Evolutionary conservation across 2,113 vertebrate species (phyloP), one percentile per base, ranked within the genome.

Genomic region (Rhinolophus sinicus): DNA sequence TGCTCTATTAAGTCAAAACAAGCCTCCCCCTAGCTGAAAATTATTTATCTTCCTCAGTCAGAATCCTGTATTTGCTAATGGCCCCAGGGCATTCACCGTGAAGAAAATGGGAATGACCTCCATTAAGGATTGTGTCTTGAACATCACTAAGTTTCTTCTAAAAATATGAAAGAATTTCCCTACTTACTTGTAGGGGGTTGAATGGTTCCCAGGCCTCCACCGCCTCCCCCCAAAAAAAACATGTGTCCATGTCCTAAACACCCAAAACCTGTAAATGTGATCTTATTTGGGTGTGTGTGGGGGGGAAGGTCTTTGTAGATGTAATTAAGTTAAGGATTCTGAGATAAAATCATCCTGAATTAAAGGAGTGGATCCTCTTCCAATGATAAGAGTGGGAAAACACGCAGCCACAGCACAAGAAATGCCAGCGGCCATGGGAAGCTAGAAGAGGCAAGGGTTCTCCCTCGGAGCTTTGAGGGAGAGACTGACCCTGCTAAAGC

Each of bases 1-100:
- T 96, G 52, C 50, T 81, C 33, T 67, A 82, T 77, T 96, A 83
- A 92, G 14, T 95, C 67, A 82, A 90, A 97, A 90, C 56, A 81
- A 80, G 28, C 24, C 6, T 93, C 44, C 72, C 44, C 8, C 2
- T 88, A 35, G 47, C 5, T 83, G 8, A 96, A 56, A 90, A 30
- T 62, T 18, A 65, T 84, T 87, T 81, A 3, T 82, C 1, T 82
- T 21, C 15, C 54, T 73, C 52, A 24, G 2, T 77, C 8, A 33
- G 14, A 85, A 50, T 90, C 28, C 26, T 81, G 22, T 80, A 40
- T 88, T 22, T 84, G 38, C 84, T 21, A 76, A 18, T 44, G 22
- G 26, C 18, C 52, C 8, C 5, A 84, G 12, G 2, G 0, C 6
- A 81, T 15, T 60, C 14, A 50, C 11, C 89, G 33, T 86, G 47